Evolutionary conservation across 1,140 invertebrate species (phyloP).

Genomic region (Nautilus pompilius): DNA sequence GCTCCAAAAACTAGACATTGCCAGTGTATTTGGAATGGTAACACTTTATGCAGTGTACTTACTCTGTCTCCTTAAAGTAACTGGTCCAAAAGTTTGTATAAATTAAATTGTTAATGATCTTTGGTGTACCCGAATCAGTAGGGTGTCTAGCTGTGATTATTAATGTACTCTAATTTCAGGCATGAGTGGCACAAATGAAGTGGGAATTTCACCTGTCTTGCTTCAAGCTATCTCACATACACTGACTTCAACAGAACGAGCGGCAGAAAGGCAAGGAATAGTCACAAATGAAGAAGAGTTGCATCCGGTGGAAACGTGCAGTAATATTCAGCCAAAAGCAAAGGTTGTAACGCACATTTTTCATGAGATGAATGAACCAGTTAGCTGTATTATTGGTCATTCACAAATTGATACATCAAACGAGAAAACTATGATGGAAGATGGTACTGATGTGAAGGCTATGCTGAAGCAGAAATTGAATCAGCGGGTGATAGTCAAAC

Average conservation of each 20-base stretch:
- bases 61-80: too few relatives aligned
- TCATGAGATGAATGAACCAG: slow-evolving; percentile 31
- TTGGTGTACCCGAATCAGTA: too few relatives aligned
- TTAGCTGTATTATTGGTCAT: slow-evolving; percentile 13
- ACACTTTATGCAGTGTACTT: too few relatives aligned
- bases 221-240: slow-evolving; percentile 51
- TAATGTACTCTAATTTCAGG: too few relatives aligned
- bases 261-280: not conserved
- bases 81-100: too few relatives aligned
- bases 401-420: not conserved
- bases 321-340: not conserved
- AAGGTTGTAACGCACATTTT: slow-evolving; percentile 25
- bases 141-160: too few relatives aligned
- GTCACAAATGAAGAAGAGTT: not conserved
- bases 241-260: slow-evolving; percentile 26
- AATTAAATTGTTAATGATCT: too few relatives aligned
- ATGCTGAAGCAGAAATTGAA: slow-evolving; percentile 1
- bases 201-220: slow-evolving; percentile 51
- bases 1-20: too few relatives aligned
- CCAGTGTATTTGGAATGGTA: too few relatives aligned
- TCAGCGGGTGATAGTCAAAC: not conserved
- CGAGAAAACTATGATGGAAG: not conserved
- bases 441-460: not conserved
- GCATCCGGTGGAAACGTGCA: not conserved
- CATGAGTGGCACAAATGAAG: slow-evolving; percentile 35